Conservation (phyloP, 2,797 vertebrate species). For the Cyprinella venusta region DNA sequence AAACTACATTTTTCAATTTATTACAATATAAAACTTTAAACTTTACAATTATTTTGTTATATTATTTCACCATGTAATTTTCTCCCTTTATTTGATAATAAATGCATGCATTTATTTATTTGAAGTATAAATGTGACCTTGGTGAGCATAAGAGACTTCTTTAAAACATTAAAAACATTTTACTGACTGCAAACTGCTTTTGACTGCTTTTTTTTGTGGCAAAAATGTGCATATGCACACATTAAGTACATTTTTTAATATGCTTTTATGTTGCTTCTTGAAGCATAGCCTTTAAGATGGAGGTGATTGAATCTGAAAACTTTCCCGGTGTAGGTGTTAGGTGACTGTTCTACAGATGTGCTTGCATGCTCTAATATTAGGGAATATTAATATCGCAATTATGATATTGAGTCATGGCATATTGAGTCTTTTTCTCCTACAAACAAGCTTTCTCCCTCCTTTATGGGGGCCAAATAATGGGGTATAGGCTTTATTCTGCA, state of each 20-base stretch:
- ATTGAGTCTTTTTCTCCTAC: neutral
- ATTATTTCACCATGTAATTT: neutral
- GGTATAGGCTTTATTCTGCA: conserved; percentile 27
- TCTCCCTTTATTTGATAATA: neutral
- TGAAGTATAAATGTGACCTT: neutral
- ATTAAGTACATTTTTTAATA: neutral
- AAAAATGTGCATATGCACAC: neutral
- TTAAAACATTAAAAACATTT: neutral
- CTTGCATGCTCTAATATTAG: conserved; percentile 58
- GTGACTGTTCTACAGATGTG: conserved; percentile 54
- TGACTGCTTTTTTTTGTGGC: neutral
- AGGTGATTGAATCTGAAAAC: conserved; percentile 1
- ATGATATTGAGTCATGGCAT: conserved; percentile 27
- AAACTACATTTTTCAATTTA: too few relatives aligned
- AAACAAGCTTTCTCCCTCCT: conserved; percentile 8
- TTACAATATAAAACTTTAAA: neutral
- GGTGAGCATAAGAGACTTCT: neutral
- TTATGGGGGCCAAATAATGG: neutral
- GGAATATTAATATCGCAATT: conserved; percentile 36
- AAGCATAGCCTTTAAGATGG: neutral
- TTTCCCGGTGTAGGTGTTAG: conserved; percentile 33
- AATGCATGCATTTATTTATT: too few relatives aligned
- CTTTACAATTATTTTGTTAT: neutral
- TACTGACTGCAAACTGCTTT: neutral
- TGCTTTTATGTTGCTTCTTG: neutral